Percentiles rank a stretch among this genome's conserved stretches.
phyloP scores from a whole-genome alignment of 30 jellyfish, hydroid and myxozoan genomes.

The Hydra vulgaris region DNA sequence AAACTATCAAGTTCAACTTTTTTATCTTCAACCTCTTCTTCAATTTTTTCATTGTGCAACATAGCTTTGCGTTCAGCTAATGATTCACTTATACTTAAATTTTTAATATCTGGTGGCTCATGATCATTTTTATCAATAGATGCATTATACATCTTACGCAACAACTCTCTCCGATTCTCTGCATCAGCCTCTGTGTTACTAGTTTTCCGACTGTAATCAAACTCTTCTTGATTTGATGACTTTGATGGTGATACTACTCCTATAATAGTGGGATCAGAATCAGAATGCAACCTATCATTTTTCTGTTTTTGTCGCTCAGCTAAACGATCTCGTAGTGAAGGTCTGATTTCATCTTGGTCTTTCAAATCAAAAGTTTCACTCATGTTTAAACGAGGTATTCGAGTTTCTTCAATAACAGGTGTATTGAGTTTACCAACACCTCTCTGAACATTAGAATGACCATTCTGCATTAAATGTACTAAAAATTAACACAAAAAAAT shows the following conservation, averaged over 20 bases:
- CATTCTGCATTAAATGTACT: conserved; percentile 31
- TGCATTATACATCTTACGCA: conserved; percentile 94
- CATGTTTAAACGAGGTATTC: conserved; percentile 82
- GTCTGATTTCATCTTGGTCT: conserved; percentile 50
- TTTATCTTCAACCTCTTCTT: conserved; percentile 48
- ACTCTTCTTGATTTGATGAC: conserved; percentile 2
- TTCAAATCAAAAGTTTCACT: conserved; percentile 78
- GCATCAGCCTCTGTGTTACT: conserved; percentile 77
- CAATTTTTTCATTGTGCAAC: conserved; percentile 13
- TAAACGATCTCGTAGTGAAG: conserved; percentile 73
- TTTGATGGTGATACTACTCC: not conserved
- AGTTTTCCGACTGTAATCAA: conserved; percentile 44
- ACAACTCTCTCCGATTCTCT: conserved; percentile 75
- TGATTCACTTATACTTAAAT: conserved; percentile 40
- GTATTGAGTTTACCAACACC: conserved; percentile 28
- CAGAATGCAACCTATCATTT: conserved; percentile 15
- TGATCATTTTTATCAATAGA: conserved; percentile 81
- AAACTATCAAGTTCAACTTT: conserved; percentile 18
- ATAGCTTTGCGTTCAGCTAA: conserved; percentile 35
- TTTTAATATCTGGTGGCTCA: conserved; percentile 52
- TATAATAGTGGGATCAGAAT: conserved; percentile 7
- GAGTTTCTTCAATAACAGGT: conserved; percentile 40
- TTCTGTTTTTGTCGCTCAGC: conserved; percentile 42
- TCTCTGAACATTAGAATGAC: conserved; percentile 18
- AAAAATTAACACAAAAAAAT: not conserved